Evolutionary conservation across 2,797 vertebrate species (phyloP).

Genomic region (Etheostoma nigrum): DNA sequence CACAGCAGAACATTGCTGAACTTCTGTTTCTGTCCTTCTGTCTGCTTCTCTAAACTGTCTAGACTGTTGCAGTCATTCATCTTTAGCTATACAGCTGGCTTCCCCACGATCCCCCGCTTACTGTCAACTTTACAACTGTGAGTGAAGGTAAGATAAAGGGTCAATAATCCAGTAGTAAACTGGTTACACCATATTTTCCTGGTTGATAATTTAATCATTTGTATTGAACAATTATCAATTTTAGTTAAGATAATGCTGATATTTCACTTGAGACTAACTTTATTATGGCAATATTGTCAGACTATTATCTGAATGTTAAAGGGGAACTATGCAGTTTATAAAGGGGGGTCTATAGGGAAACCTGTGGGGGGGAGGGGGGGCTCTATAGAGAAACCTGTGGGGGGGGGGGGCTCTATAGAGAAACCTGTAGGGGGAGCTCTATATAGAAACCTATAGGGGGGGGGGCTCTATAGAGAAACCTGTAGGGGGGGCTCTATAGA

Average conservation of each 20-base stretch:
- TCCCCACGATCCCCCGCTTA: not conserved
- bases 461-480: no score
- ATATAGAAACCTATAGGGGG: no score
- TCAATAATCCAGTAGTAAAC: not conserved
- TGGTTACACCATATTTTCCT: not conserved
- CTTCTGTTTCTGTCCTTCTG: no score
- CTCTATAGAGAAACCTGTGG: no score
- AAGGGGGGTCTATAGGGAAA: no score
- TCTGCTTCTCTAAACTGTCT: no score
- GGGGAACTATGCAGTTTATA: no score
- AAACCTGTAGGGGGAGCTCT: no score
- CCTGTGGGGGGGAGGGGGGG: no score
- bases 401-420: no score
- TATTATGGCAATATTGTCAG: not conserved
- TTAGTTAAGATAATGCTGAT: not conserved
- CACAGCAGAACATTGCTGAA: no score
- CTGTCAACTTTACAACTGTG: not conserved
- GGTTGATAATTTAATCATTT: not conserved
- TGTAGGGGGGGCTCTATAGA: no score
- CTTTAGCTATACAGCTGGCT: not conserved
- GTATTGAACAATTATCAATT: not conserved
- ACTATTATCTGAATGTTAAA: not conserved
- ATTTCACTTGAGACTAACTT: not conserved
- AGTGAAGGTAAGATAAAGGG: not conserved
- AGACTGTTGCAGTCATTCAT: conserved; percentile 3